Conservation (phyloP, 2,797 vertebrate species). For the Mus minutoides region DNA sequence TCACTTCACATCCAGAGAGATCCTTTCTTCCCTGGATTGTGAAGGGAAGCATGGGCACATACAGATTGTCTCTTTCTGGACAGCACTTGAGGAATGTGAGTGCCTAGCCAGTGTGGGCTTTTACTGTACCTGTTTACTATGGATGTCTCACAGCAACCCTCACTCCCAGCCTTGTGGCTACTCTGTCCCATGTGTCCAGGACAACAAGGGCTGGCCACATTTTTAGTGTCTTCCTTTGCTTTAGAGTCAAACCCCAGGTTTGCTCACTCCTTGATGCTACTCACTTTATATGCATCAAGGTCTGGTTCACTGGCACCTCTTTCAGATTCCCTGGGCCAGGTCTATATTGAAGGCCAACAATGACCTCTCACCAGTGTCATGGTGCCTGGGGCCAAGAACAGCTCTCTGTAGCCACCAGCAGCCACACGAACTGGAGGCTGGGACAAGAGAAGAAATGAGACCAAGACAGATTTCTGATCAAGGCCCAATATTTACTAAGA, state of each 20-base stretch:
- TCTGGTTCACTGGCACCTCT: not conserved
- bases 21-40: too few species aligned
- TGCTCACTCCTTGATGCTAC: not conserved
- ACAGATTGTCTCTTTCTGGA: not conserved
- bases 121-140: not conserved
- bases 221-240: not conserved
- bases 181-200: not conserved
- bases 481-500: too few species aligned
- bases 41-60: not conserved
- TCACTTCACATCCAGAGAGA: not conserved
- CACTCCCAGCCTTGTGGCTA: too few species aligned
- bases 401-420: too few species aligned
- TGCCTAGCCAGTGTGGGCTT: not conserved
- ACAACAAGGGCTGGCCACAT: too few species aligned
- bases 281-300: not conserved
- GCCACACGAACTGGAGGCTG: too few species aligned
- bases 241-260: not conserved
- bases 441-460: too few species aligned
- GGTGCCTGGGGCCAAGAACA: fast-evolving
- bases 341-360: not conserved
- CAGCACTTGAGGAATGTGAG: not conserved
- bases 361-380: not conserved
- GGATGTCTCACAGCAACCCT: fast-evolving
- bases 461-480: too few species aligned
- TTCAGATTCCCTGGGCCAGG: conserved; percentile 30